These are phyloP conservation scores for Oryzias dopingdopingensis DNA, from an alignment of 2,797 vertebrate species.

Conservation along the genomic window DNA sequence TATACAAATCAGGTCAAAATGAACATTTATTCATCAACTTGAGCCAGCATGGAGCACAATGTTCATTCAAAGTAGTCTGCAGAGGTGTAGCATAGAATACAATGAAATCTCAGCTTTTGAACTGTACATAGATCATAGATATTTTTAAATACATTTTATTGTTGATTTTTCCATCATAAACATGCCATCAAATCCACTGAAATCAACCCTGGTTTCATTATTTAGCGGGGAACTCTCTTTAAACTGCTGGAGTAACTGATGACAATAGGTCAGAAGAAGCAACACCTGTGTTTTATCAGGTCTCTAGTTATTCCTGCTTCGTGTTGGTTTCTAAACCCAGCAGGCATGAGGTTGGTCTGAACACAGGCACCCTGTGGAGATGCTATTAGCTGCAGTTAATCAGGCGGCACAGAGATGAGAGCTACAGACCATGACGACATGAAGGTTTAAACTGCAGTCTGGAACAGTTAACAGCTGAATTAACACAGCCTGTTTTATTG, in stretches of 20 bases:
- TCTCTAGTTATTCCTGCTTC: conserved; percentile 30
- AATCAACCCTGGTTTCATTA: conserved; percentile 11
- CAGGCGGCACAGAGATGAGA: conserved; percentile 26
- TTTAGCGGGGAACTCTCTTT: conserved; percentile 5
- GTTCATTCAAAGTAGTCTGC: not conserved
- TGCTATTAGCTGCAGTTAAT: conserved; percentile 60
- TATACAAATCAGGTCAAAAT: conserved; percentile 9
- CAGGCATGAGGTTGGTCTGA: conserved; percentile 29
- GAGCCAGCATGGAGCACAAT: conserved; percentile 26
- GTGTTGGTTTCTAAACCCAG: conserved; percentile 42
- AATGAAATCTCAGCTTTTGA: not conserved
- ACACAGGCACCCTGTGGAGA: conserved; percentile 43
- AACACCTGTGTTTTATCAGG: conserved; percentile 19
- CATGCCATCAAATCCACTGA: conserved; percentile 1
- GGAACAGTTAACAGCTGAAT: conserved; percentile 13
- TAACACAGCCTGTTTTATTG: conserved; percentile 8
- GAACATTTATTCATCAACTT: conserved; percentile 14
- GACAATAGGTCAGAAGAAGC: conserved; percentile 26
- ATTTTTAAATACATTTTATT: conserved; percentile 12
- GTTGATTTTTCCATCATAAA: conserved; percentile 20
- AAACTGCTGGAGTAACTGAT: conserved; percentile 5
- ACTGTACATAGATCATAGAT: conserved; percentile 6
- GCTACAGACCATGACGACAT: conserved; percentile 35
- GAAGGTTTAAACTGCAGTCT: conserved; percentile 29
- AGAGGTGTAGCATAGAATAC: conserved; percentile 12